Evolutionary conservation across 1,140 invertebrate species (phyloP).

Genomic region (Drosophila leontia): DNA sequence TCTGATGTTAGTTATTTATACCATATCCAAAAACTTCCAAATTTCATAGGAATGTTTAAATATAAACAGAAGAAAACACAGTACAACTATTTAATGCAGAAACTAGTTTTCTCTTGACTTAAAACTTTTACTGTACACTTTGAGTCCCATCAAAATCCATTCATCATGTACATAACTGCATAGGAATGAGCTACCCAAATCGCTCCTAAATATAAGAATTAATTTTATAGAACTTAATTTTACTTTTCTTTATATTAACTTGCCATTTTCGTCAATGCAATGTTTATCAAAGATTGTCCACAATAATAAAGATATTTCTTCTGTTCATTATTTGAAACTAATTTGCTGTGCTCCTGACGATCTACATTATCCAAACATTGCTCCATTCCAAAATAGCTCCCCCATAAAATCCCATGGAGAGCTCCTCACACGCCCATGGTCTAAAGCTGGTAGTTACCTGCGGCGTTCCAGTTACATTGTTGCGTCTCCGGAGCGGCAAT

Average conservation of each 20-base stretch:
- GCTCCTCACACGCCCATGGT: neutral
- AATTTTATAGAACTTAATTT: neutral
- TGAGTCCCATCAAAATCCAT: neutral
- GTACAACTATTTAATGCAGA: neutral
- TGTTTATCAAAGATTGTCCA: neutral
- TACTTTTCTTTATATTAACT: neutral
- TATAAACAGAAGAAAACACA: neutral
- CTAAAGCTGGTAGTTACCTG: constrained; percentile 22
- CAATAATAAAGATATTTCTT: neutral
- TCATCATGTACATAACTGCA: neutral
- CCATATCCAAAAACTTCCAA: neutral
- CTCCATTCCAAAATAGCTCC: neutral
- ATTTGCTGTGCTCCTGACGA: constrained; percentile 1
- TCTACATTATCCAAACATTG: neutral
- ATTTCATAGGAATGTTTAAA: neutral
- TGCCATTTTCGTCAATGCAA: neutral
- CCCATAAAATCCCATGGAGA: neutral
- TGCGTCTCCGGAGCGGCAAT: constrained; percentile 57
- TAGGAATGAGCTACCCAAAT: too few relatives aligned
- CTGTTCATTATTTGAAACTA: neutral
- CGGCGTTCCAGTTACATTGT: constrained; percentile 63
- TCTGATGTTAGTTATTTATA: neutral
- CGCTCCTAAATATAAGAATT: too few relatives aligned
- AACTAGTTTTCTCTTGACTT: neutral
- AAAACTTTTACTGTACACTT: neutral